phyloP scores from a whole-genome alignment of 1,140 invertebrate species.

The Euschistus heros region DNA sequence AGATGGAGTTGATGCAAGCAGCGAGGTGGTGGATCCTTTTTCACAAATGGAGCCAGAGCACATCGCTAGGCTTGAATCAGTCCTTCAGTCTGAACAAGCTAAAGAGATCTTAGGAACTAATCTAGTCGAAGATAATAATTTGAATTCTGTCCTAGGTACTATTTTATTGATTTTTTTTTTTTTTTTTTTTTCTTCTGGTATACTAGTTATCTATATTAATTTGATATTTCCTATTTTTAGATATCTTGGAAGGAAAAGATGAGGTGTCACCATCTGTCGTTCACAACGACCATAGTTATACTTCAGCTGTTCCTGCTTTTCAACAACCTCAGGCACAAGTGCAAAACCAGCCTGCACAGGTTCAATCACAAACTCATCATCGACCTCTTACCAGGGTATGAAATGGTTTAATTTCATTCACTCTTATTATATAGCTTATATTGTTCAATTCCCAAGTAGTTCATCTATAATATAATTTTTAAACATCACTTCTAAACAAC shows the following conservation, averaged over 20 bases:
- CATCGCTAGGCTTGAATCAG: constrained; percentile 44
- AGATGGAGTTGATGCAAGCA: constrained; percentile 7
- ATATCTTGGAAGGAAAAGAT: constrained; percentile 25
- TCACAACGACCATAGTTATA: constrained; percentile 24
- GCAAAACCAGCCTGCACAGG: not conserved
- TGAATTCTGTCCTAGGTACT: constrained; percentile 37
- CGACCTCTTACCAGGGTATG: constrained; percentile 5
- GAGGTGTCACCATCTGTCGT: constrained; percentile 14
- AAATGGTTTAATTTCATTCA: too few relatives aligned
- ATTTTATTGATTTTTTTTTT: too few relatives aligned
- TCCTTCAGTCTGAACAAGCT: constrained; percentile 46
- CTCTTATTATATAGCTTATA: too few relatives aligned
- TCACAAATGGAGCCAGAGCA: constrained; percentile 48
- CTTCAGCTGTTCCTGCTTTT: not conserved
- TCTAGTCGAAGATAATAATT: constrained; percentile 37
- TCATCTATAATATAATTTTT: too few relatives aligned
- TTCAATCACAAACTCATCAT: not conserved
- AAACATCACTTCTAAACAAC: too few relatives aligned
- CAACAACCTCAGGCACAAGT: not conserved
- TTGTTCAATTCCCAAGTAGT: too few relatives aligned
- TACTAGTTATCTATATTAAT: too few relatives aligned
- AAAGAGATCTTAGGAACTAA: constrained; percentile 47
- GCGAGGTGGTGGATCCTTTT: constrained; percentile 39
- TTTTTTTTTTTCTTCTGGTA: too few relatives aligned
- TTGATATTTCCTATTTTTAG: not conserved